Evolutionary conservation across 2,797 vertebrate genomes (phyloP).

Genomic region (Pogoniulus pusillus): DNA sequence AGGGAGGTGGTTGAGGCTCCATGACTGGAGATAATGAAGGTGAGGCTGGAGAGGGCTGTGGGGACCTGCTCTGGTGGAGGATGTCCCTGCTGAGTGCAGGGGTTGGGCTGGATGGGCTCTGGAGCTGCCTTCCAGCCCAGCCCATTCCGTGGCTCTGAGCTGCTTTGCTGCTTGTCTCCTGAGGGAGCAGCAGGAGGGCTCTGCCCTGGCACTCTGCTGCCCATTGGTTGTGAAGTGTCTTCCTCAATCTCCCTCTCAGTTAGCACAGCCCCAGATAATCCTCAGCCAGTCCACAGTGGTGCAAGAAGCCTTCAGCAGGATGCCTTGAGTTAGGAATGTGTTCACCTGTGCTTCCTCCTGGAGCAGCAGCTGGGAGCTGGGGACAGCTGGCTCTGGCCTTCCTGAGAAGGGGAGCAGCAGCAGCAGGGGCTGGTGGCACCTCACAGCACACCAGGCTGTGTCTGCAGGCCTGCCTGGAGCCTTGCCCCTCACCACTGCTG

Average conservation of each 20-base stretch:
- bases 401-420: neutral
- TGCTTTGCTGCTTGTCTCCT: neutral
- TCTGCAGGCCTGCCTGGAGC: neutral
- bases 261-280: neutral
- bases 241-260: neutral
- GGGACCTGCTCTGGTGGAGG: too few species aligned
- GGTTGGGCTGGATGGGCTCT: too few species aligned
- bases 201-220: neutral
- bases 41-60: too few species aligned
- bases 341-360: neutral
- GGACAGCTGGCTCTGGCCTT: neutral
- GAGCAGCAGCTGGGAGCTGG: neutral
- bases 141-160: neutral
- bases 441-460: accelerated
- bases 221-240: neutral
- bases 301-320: neutral
- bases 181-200: neutral
- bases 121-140: too few species aligned
- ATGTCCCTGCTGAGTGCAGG: too few species aligned
- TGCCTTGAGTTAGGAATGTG: neutral
- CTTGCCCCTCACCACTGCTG: neutral
- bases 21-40: too few species aligned
- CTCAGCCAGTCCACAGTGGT: neutral
- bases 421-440: neutral
- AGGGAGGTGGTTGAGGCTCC: too few species aligned